Evolutionary conservation across 2,113 vertebrate genomes (phyloP).

Genomic region (Cepphus grylle): DNA sequence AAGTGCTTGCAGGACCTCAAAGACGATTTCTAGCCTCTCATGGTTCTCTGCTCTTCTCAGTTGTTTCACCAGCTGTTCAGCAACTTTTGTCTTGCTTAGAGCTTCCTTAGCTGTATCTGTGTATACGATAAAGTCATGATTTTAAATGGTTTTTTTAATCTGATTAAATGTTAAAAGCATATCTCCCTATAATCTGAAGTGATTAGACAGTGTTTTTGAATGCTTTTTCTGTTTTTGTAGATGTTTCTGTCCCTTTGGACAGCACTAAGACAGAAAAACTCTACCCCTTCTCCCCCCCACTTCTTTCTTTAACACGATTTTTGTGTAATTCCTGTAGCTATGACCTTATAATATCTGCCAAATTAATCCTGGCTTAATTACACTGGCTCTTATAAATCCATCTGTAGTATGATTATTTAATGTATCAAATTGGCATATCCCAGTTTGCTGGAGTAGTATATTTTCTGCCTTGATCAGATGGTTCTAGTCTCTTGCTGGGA

Average conservation of each 20-base stretch:
- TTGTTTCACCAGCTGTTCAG: constrained; percentile 79
- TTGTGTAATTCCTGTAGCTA: background rate
- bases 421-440: background rate
- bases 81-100: constrained; percentile 76
- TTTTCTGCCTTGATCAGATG: background rate
- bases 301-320: background rate
- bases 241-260: background rate
- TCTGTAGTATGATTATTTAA: background rate
- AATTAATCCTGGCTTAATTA: background rate
- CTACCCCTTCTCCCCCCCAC: rapidly evolving
- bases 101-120: constrained; percentile 82
- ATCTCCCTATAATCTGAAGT: background rate
- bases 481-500: background rate
- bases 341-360: background rate
- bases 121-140: background rate
- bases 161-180: background rate
- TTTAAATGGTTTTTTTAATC: background rate
- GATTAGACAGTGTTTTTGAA: background rate
- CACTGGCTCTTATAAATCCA: background rate
- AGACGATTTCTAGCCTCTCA: constrained; percentile 84
- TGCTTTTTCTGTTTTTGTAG: background rate
- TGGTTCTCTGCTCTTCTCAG: constrained; percentile 80
- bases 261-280: background rate
- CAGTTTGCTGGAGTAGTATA: background rate
- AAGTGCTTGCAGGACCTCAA: constrained; percentile 84